These are phyloP conservation scores for Herpailurus yagouaroundi DNA, from an alignment of 2,113 vertebrate genomes.

Conservation along the genomic window DNA sequence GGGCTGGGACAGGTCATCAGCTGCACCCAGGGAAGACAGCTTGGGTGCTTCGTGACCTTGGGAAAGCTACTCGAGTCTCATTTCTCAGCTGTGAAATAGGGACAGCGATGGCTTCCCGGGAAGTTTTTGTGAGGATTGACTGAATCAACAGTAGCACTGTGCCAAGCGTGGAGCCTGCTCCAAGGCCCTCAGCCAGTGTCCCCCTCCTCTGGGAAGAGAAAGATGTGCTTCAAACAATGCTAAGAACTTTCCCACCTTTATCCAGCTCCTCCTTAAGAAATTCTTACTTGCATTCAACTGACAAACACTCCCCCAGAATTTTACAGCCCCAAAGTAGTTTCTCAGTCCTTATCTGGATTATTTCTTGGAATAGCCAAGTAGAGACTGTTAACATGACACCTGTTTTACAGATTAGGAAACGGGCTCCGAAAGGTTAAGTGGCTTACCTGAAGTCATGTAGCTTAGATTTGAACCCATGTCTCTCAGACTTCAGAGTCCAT, in stretches of 20 bases:
- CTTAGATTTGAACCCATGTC: slow-evolving; percentile 3
- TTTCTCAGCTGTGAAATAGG: slow-evolving; percentile 34
- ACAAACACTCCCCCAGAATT: background rate
- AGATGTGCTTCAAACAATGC: background rate
- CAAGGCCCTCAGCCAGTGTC: background rate
- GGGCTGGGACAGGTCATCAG: background rate
- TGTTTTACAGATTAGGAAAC: background rate
- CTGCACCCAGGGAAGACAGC: background rate
- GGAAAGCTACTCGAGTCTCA: slow-evolving; percentile 44
- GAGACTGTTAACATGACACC: background rate
- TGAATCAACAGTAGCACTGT: background rate
- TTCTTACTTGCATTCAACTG: background rate
- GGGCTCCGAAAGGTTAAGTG: background rate
- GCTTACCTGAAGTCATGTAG: slow-evolving; percentile 23
- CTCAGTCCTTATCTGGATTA: background rate
- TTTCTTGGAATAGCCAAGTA: background rate
- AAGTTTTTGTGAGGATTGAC: background rate
- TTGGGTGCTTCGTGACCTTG: slow-evolving; percentile 65
- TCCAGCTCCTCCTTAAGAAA: background rate
- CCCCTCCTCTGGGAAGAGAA: background rate
- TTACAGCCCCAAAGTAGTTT: background rate
- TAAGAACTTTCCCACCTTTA: background rate
- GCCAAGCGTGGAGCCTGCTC: background rate
- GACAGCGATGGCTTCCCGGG: background rate
- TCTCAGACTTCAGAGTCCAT: slow-evolving; percentile 38